A percentile compares a stretch with the other conserved stretches of the same genome.
Evolutionary conservation across 2,888 invertebrate species (phyloP).

Genomic region (Phalangium opilio): DNA sequence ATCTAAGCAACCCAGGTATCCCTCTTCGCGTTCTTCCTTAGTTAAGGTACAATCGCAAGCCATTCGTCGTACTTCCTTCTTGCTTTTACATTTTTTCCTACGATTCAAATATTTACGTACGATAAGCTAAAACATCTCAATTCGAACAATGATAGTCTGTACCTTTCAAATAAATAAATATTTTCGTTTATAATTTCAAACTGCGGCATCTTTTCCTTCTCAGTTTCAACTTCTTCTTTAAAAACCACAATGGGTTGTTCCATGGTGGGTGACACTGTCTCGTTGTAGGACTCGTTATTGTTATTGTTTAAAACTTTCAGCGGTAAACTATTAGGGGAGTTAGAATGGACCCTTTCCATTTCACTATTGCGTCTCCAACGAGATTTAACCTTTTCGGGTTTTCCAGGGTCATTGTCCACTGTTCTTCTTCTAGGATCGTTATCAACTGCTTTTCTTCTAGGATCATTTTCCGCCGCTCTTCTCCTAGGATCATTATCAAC

Average conservation of each 20-base stretch:
- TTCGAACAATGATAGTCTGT: conserved; percentile 1
- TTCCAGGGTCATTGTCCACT: too few relatives aligned
- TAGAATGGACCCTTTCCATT: conserved; percentile 36
- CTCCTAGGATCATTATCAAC: too few relatives aligned
- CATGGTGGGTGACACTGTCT: background rate
- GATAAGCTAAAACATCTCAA: too few relatives aligned
- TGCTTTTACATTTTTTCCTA: conserved; percentile 43
- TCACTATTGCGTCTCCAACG: conserved; percentile 61
- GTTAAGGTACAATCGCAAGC: conserved; percentile 86
- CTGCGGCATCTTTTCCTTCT: conserved; percentile 46
- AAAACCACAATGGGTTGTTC: background rate
- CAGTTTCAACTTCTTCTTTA: conserved; percentile 31
- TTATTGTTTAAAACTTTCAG: background rate
- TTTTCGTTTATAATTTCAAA: conserved; percentile 71
- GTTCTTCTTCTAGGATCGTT: conserved; percentile 28
- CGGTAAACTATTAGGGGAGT: background rate
- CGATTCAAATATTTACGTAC: too few relatives aligned
- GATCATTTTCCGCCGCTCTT: too few relatives aligned
- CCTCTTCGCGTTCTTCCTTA: conserved; percentile 66
- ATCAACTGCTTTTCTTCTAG: too few relatives aligned
- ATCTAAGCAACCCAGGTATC: conserved; percentile 78
- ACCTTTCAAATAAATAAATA: conserved; percentile 65
- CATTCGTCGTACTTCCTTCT: conserved; percentile 85
- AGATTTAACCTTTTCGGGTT: conserved; percentile 60
- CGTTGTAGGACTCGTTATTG: background rate